phyloP scores from a whole-genome alignment of 2,113 vertebrate species.

The Nesoenas mayeri region DNA sequence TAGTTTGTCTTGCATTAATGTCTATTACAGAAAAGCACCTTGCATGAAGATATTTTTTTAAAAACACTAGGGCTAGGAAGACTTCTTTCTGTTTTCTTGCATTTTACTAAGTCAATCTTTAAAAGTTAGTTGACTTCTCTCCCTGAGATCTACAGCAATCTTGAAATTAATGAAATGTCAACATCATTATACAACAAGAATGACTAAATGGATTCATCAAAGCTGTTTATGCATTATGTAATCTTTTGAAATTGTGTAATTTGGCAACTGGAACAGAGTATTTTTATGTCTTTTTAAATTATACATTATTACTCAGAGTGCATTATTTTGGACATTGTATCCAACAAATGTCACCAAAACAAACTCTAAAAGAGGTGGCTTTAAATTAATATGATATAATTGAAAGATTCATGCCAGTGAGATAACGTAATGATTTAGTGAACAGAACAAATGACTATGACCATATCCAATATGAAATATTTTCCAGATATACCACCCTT shows the following conservation, averaged over 20 bases:
- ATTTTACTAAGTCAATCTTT: neutral
- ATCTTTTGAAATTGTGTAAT: constrained; percentile 40
- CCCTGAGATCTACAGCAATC: neutral
- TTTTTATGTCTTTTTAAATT: constrained; percentile 55
- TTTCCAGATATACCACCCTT: constrained; percentile 46
- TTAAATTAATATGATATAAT: constrained; percentile 29
- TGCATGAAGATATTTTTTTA: constrained; percentile 1
- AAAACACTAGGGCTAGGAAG: neutral
- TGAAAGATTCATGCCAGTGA: constrained; percentile 1
- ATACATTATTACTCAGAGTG: constrained; percentile 38
- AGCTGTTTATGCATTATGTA: constrained; percentile 43
- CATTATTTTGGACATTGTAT: constrained; percentile 20
- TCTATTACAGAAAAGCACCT: constrained; percentile 27
- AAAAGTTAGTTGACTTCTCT: neutral
- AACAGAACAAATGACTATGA: constrained; percentile 46
- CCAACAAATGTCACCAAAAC: constrained; percentile 38
- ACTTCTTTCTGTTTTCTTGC: neutral
- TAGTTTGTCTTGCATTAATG: constrained; percentile 52
- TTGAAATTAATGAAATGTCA: constrained; percentile 31
- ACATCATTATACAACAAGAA: neutral
- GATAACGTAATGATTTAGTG: constrained; percentile 39
- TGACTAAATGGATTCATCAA: constrained; percentile 34
- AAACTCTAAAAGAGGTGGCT: neutral
- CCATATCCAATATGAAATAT: constrained; percentile 40
- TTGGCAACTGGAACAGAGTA: constrained; percentile 1